Conservation (phyloP, 2,797 vertebrate genomes). For the Leuciscus waleckii region DNA sequence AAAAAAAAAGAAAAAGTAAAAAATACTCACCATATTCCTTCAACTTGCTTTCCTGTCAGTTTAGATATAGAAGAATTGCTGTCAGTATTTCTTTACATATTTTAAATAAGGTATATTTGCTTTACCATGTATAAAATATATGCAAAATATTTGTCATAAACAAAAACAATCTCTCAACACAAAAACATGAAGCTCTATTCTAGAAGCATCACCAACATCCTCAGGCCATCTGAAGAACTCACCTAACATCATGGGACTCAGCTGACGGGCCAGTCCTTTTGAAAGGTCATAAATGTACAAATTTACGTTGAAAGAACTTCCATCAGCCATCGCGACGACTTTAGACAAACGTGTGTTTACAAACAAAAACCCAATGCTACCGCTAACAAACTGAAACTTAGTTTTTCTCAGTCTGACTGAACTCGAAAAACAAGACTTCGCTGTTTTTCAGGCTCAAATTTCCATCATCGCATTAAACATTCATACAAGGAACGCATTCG, state of each 20-base stretch:
- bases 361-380: neutral
- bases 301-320: slow-evolving; percentile 81
- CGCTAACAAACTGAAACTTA: neutral
- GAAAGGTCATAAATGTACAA: slow-evolving; percentile 97
- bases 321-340: slow-evolving; percentile 71
- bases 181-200: neutral
- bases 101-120: neutral
- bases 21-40: slow-evolving; percentile 92
- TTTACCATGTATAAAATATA: neutral
- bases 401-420: neutral
- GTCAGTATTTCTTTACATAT: neutral
- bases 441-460: neutral
- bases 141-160: neutral
- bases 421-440: neutral
- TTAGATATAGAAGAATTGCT: neutral
- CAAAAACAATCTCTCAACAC: neutral
- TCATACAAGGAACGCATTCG: neutral
- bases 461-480: neutral
- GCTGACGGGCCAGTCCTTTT: slow-evolving; percentile 92
- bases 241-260: slow-evolving; percentile 97
- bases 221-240: slow-evolving; percentile 62
- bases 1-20: neutral
- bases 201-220: neutral
- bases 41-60: slow-evolving; percentile 91
- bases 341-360: slow-evolving; percentile 9